phyloP scores from a whole-genome alignment of 2,113 vertebrate genomes.

The Pseudorhombus dupliciocellatus region DNA sequence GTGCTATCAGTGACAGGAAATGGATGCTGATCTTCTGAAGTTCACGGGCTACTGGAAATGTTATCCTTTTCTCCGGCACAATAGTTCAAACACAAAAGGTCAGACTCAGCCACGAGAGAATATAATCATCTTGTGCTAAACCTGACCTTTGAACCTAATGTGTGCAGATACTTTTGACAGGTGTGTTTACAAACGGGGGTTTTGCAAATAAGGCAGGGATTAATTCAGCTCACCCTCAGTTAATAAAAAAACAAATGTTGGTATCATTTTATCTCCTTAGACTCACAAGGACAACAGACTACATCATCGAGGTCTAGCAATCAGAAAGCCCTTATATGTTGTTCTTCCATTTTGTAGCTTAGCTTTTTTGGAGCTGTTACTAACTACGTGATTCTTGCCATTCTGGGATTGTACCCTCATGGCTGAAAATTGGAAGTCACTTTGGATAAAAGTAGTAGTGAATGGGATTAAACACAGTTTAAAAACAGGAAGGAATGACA shows the following conservation, averaged over 20 bases:
- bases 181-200: not conserved
- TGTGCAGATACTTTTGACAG: conserved; percentile 31
- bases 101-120: conserved; percentile 8
- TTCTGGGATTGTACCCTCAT: no score
- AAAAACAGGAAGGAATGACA: conserved; percentile 1
- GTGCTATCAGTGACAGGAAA: conserved; percentile 66
- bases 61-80: conserved; percentile 44
- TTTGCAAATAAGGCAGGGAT: no score
- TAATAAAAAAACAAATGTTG: no score
- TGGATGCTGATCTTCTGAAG: conserved; percentile 56
- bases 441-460: not conserved
- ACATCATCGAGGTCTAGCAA: no score
- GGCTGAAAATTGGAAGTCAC: no score
- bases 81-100: conserved; percentile 44
- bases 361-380: no score
- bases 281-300: no score
- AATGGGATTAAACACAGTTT: not conserved
- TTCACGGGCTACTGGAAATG: conserved; percentile 58
- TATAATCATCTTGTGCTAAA: conserved; percentile 51
- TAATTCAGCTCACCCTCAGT: no score
- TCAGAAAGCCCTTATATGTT: no score
- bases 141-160: conserved; percentile 52
- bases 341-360: no score
- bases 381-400: no score
- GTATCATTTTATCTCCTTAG: no score